Percentiles rank a stretch among this genome's conserved stretches.
Conservation (phyloP, 2,888 invertebrate species). For the Nymphalis c-album region DNA sequence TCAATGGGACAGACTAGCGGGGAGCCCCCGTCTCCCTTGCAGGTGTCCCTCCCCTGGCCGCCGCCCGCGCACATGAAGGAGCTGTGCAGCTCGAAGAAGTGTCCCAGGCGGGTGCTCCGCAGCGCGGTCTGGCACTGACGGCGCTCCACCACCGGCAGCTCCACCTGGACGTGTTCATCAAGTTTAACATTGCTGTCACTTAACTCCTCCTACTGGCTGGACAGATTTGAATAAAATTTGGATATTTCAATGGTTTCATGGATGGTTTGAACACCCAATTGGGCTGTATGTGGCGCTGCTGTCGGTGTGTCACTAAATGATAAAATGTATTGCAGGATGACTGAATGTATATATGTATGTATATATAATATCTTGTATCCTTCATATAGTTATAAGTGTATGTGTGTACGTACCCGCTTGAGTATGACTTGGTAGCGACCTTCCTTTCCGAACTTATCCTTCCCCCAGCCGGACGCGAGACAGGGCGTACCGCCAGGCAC, state of each 20-base stretch:
- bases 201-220: too few species aligned
- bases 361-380: not conserved
- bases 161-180: slow-evolving; percentile 68
- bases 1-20: slow-evolving; percentile 88
- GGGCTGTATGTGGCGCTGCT: too few species aligned
- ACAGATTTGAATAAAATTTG: too few species aligned
- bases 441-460: slow-evolving; percentile 83
- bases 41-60: slow-evolving; percentile 86
- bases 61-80: slow-evolving; percentile 92
- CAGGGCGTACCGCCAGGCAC: slow-evolving; percentile 72
- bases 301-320: too few species aligned
- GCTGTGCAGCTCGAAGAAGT: slow-evolving; percentile 84
- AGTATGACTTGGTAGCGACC: slow-evolving; percentile 69
- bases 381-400: too few species aligned
- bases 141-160: slow-evolving; percentile 85
- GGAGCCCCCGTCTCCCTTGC: slow-evolving; percentile 90
- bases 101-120: slow-evolving; percentile 85
- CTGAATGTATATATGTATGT: not conserved
- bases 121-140: slow-evolving; percentile 70
- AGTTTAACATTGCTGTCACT: too few species aligned
- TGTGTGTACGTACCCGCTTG: slow-evolving; percentile 50
- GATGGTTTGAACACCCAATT: too few species aligned
- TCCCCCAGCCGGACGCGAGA: slow-evolving; percentile 89
- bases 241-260: too few species aligned
- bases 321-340: too few species aligned